phyloP scores from a whole-genome alignment of 2,797 vertebrate species.

The Picus viridis region DNA sequence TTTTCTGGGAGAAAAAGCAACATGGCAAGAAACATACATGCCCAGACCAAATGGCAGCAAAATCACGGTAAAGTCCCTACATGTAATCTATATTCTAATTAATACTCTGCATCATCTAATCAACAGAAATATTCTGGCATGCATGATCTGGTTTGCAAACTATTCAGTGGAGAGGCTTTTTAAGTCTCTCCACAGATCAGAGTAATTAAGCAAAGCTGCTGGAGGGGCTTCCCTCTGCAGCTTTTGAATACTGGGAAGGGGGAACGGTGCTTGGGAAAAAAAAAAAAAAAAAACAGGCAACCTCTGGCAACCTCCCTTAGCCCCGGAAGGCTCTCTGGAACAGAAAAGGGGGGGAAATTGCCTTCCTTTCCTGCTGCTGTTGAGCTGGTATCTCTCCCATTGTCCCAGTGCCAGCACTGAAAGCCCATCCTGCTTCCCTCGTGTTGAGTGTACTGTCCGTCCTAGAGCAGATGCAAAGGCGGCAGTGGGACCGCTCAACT shows the following conservation, averaged over 20 bases:
- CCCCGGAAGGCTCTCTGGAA: slow-evolving; percentile 74
- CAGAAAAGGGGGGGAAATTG: slow-evolving; percentile 11
- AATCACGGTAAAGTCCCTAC: slow-evolving; percentile 17
- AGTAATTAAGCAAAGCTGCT: slow-evolving; percentile 79
- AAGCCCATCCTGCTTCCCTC: slow-evolving; percentile 33
- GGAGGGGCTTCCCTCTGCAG: slow-evolving; percentile 65
- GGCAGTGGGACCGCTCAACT: slow-evolving; percentile 56
- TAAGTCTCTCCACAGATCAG: slow-evolving; percentile 59
- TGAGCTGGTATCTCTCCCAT: slow-evolving; percentile 51
- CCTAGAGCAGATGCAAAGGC: slow-evolving; percentile 66
- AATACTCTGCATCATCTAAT: slow-evolving; percentile 58
- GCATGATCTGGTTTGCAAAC: slow-evolving; percentile 27
- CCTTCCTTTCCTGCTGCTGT: slow-evolving; percentile 46
- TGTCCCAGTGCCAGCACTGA: slow-evolving; percentile 37
- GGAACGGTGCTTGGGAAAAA: slow-evolving; percentile 3
- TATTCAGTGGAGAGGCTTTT: slow-evolving; percentile 61
- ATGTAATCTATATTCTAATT: slow-evolving; percentile 66
- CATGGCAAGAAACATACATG: slow-evolving; percentile 24
- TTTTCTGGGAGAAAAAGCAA: slow-evolving; percentile 34
- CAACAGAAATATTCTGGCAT: slow-evolving; percentile 69
- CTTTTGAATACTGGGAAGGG: slow-evolving; percentile 33
- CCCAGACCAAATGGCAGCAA: slow-evolving; percentile 49
- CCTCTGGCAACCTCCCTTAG: slow-evolving; percentile 68
- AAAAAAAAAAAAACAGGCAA: slow-evolving; percentile 24
- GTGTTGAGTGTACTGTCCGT: slow-evolving; percentile 13